phyloP scores from a whole-genome alignment of 2,888 invertebrate species.

The Oegoconia quadripuncta region DNA sequence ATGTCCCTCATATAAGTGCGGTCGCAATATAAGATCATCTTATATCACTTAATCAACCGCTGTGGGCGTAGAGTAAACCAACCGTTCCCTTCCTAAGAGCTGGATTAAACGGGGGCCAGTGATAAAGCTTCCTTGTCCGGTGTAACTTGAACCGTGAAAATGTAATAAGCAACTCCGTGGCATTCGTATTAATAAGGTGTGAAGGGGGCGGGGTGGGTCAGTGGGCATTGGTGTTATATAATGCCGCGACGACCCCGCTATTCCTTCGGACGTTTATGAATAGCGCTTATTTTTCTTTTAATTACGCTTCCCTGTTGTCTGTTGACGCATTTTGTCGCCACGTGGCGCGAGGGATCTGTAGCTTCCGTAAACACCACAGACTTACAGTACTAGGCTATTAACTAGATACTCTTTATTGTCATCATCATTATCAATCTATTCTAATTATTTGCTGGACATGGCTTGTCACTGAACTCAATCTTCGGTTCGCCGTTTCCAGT shows the following conservation, averaged over 20 bases:
- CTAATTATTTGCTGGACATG: too few species aligned
- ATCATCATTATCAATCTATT: too few species aligned
- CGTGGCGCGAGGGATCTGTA: slow-evolving; percentile 14
- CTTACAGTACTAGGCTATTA: too few species aligned
- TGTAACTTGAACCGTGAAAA: slow-evolving; percentile 33
- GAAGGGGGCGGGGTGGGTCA: slow-evolving; percentile 33
- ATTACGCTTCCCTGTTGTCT: slow-evolving; percentile 59
- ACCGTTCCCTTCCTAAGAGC: slow-evolving; percentile 51
- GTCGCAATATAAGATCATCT: slow-evolving; percentile 52
- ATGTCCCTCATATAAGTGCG: slow-evolving; percentile 47
- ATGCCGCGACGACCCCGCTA: slow-evolving; percentile 57
- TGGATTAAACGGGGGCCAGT: slow-evolving; percentile 67
- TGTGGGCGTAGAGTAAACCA: slow-evolving; percentile 50
- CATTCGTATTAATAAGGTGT: slow-evolving; percentile 19
- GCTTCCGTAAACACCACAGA: neutral
- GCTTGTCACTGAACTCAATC: too few species aligned
- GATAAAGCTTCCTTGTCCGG: slow-evolving; percentile 58
- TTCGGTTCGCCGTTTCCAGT: too few species aligned
- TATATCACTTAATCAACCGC: slow-evolving; percentile 57
- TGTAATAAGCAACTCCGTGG: slow-evolving; percentile 14
- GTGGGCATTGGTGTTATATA: slow-evolving; percentile 47
- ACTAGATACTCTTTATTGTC: too few species aligned
- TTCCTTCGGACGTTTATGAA: slow-evolving; percentile 72
- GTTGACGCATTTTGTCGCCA: slow-evolving; percentile 47
- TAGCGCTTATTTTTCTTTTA: slow-evolving; percentile 77